phyloP scores from a whole-genome alignment of 2,113 vertebrate species.

The Corvus cornix region DNA sequence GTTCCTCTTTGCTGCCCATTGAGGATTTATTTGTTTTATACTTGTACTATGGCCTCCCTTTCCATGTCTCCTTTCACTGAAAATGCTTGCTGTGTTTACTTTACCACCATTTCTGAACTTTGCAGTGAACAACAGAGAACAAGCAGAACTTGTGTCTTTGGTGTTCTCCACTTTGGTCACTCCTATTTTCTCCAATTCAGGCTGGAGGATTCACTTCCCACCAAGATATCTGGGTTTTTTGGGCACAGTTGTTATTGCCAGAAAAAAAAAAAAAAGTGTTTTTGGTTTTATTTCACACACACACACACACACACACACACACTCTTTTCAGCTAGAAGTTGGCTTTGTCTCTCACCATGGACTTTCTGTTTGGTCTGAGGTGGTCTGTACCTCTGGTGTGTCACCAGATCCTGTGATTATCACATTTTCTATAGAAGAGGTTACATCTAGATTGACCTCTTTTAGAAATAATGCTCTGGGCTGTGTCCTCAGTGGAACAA shows the following conservation, averaged over 20 bases:
- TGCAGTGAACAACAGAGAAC: neutral
- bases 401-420: neutral
- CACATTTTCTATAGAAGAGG: neutral
- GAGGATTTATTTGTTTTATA: neutral
- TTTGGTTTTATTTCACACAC: neutral
- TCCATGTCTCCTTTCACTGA: neutral
- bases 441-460: neutral
- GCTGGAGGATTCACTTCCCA: neutral
- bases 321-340: neutral
- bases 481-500: neutral
- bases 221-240: neutral
- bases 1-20: neutral
- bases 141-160: neutral
- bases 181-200: neutral
- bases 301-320: too few species aligned
- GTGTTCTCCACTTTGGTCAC: neutral
- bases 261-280: neutral
- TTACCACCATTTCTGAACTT: neutral
- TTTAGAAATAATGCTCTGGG: neutral
- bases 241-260: neutral
- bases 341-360: neutral
- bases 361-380: neutral
- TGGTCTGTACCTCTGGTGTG: neutral
- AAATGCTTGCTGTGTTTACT: neutral
- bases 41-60: neutral